Evolutionary conservation across 2,113 vertebrate genomes (phyloP).

Genomic region (Brienomyrus brachyistius): DNA sequence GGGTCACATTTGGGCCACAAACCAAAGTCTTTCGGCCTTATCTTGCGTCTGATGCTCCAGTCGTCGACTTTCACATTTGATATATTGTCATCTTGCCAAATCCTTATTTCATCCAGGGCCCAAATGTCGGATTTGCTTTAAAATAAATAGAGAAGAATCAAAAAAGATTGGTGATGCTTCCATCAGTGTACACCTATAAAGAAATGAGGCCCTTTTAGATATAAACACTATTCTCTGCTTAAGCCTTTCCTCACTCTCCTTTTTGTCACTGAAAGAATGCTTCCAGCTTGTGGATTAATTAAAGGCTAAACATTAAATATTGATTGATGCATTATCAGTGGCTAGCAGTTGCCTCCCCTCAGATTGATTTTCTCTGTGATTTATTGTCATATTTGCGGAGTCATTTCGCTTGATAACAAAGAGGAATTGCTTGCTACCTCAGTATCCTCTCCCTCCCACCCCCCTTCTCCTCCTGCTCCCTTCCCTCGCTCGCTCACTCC

Average conservation of each 20-base stretch:
- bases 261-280: conserved; percentile 98
- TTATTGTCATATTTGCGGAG: conserved; percentile 99
- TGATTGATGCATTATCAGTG: conserved; percentile 99
- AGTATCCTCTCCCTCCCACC: conserved; percentile 44
- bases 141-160: conserved; percentile 18
- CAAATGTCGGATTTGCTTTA: not conserved
- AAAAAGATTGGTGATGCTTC: conserved; percentile 50
- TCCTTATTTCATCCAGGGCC: not conserved
- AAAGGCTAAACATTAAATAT: conserved; percentile 99
- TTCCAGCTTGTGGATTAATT: conserved; percentile 96
- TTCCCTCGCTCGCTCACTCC: not conserved
- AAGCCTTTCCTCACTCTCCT: conserved; percentile 64
- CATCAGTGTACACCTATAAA: conserved; percentile 65
- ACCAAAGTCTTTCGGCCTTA: not conserved
- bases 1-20: not conserved
- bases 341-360: conserved; percentile 90
- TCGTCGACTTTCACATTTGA: conserved; percentile 14
- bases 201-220: conserved; percentile 67
- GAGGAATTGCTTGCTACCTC: conserved; percentile 80
- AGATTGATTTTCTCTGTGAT: conserved; percentile 98
- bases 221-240: conserved; percentile 92
- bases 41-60: not conserved
- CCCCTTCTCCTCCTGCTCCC: conserved; percentile 38
- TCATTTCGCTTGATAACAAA: conserved; percentile 99
- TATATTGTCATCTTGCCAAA: conserved; percentile 6